These are phyloP conservation scores for Oophaga sylvatica DNA, from an alignment of 2,797 vertebrate genomes.

Conservation along the genomic window DNA sequence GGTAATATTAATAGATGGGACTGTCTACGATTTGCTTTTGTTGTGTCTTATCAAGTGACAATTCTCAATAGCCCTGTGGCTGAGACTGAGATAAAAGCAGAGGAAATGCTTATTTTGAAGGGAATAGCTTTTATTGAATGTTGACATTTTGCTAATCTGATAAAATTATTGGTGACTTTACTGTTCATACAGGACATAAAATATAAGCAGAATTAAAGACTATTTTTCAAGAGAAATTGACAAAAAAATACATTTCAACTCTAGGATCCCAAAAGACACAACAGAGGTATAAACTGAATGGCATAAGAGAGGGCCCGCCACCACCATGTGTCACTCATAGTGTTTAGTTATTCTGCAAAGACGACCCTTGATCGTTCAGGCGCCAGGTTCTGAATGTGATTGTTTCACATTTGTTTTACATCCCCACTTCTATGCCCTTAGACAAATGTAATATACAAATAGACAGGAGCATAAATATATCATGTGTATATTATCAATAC, in stretches of 20 bases:
- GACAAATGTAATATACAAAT: background rate
- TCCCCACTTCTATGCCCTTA: background rate
- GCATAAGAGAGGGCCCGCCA: background rate
- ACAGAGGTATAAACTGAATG: background rate
- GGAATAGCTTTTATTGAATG: conserved; percentile 67
- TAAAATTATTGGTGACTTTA: conserved; percentile 64
- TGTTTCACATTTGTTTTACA: too few species aligned
- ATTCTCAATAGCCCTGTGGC: conserved; percentile 41
- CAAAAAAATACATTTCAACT: background rate
- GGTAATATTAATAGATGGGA: background rate
- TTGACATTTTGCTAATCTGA: conserved; percentile 74
- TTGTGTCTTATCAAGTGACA: conserved; percentile 62
- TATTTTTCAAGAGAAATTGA: background rate
- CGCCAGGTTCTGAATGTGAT: too few species aligned
- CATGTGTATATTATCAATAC: too few species aligned
- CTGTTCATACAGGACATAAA: background rate
- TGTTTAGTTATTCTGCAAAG: background rate
- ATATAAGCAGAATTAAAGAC: background rate
- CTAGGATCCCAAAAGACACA: background rate
- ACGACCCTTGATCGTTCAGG: too few species aligned
- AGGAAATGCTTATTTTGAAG: conserved; percentile 55
- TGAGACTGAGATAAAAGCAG: conserved; percentile 64
- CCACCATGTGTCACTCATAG: background rate
- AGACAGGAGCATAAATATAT: background rate
- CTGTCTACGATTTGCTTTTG: conserved; percentile 21